Conservation (phyloP, 2,113 vertebrate species). For the Petromus typicus region DNA sequence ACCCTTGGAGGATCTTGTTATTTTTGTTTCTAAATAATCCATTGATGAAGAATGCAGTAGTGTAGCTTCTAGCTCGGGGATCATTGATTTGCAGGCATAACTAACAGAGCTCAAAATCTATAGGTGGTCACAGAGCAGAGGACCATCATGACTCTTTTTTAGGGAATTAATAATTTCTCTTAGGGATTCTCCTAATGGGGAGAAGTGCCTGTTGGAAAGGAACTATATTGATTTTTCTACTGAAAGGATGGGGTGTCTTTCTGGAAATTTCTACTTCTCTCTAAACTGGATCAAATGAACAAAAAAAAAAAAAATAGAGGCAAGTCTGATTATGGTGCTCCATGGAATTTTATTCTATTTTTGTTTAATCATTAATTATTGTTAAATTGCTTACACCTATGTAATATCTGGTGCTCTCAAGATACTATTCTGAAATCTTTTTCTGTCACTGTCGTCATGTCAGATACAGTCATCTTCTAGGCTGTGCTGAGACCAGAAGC, state of each 20-base stretch:
- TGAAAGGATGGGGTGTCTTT: background rate
- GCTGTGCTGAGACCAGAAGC: background rate
- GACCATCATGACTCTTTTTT: background rate
- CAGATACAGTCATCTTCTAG: background rate
- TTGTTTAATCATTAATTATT: background rate
- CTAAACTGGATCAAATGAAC: conserved; percentile 13
- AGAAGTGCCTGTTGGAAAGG: background rate
- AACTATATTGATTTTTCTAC: background rate
- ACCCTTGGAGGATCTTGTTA: conserved; percentile 72
- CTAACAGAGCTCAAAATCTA: conserved; percentile 64
- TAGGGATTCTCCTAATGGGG: background rate
- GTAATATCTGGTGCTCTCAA: background rate
- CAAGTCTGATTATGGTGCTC: background rate
- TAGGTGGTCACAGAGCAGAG: background rate
- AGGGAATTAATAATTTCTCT: background rate
- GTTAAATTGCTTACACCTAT: conserved; percentile 14
- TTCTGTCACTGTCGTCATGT: background rate
- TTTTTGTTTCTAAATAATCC: conserved; percentile 77
- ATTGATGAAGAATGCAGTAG: conserved; percentile 65
- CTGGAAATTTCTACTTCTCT: background rate
- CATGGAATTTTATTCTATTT: background rate
- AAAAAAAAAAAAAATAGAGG: background rate
- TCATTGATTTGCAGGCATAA: conserved; percentile 74
- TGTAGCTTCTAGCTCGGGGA: conserved; percentile 69
- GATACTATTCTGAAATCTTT: background rate